Conservation (phyloP, 2,113 vertebrate genomes). For the Halichoerus grypus region DNA sequence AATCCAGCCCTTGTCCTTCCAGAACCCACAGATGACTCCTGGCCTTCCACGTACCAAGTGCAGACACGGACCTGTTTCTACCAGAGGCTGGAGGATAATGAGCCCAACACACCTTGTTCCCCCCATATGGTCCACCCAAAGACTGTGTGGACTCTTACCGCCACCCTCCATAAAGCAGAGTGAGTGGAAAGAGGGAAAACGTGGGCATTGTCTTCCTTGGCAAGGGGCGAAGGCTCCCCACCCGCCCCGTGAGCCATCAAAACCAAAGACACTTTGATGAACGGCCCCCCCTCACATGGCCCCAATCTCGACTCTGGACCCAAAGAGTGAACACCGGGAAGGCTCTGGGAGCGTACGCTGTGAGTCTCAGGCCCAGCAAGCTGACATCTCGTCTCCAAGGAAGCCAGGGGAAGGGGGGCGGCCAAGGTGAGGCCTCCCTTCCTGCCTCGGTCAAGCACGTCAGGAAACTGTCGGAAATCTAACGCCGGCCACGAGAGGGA, state of each 20-base stretch:
- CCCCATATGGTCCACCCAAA: background rate
- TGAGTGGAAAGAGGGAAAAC: background rate
- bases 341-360: rapidly evolving
- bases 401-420: background rate
- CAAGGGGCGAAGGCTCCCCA: rapidly evolving
- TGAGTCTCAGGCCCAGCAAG: rapidly evolving
- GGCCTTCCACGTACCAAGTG: background rate
- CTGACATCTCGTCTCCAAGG: background rate
- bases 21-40: background rate
- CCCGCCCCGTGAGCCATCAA: rapidly evolving
- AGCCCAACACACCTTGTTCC: rapidly evolving
- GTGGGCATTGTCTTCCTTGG: background rate
- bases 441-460: rapidly evolving
- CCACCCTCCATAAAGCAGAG: background rate
- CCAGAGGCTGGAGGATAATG: background rate
- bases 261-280: background rate
- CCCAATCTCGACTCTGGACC: background rate
- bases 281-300: background rate
- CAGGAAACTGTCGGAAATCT: rapidly evolving
- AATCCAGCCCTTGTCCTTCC: background rate
- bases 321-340: too few species aligned
- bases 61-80: background rate
- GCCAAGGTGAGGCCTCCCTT: background rate
- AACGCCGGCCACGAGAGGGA: rapidly evolving
- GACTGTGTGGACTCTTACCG: rapidly evolving